These are phyloP conservation scores for Pantherophis vulpinus DNA, from an alignment of 2,797 vertebrate species.

Conservation along the genomic window DNA sequence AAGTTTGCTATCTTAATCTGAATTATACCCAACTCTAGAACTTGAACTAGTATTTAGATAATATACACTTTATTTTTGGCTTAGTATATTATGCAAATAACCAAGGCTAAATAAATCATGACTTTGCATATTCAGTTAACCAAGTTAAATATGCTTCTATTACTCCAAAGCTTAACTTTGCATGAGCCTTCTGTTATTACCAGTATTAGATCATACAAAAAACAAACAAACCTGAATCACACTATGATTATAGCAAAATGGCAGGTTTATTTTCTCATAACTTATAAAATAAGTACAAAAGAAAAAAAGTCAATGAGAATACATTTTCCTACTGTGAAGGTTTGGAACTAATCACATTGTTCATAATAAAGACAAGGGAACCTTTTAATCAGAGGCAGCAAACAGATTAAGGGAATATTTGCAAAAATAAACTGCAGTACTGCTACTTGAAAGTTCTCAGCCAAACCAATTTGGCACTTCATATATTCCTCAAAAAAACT, in stretches of 20 bases:
- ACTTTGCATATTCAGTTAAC: background rate
- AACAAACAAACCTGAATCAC: background rate
- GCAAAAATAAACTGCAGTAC: background rate
- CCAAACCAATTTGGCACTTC: conserved; percentile 12
- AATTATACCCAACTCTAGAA: background rate
- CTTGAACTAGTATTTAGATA: background rate
- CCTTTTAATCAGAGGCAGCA: background rate
- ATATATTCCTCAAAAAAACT: conserved; percentile 3
- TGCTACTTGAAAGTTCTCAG: background rate
- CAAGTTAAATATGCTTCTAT: background rate
- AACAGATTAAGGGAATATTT: background rate
- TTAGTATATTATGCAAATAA: background rate
- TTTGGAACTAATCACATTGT: background rate
- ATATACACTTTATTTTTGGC: background rate
- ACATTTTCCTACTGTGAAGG: background rate
- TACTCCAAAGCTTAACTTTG: background rate
- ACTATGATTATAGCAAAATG: conserved; percentile 31
- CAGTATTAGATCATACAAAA: background rate
- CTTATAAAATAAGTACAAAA: conserved; percentile 12
- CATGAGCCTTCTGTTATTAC: background rate
- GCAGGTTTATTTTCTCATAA: conserved; percentile 24
- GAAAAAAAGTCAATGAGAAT: background rate
- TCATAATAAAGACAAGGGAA: background rate
- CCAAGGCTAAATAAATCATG: background rate
- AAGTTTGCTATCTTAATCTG: background rate